Base-by-base conservation (phyloP, 2,888 invertebrate species). In the Selenia dentaria region DNA sequence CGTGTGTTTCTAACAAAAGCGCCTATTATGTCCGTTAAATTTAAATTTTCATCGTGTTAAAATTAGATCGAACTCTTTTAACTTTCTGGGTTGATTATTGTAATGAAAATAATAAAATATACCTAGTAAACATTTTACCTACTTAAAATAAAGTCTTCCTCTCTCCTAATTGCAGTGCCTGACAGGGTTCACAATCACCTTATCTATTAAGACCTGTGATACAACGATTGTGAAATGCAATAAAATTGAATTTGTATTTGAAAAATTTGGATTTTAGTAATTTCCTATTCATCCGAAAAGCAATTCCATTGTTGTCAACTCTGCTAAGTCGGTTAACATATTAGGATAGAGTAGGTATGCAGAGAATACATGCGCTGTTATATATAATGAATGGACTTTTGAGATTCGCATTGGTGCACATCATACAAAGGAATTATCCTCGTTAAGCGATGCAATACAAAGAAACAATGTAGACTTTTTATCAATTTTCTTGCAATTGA, bases 391-490 rank as follows among this genome's bases (percentile, higher is more conserved):
- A 73, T 68, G 64, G 59, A 63, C 64, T 64, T 56, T 45, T 53
- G 56, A 65, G 75, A 70, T 67, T 73, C 72, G 70, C 73, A 68
- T 73, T 68, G 70, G 54, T 73, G 72, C 62, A 57, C 62, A 49
- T 62, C 54, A 66, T 67, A 76, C 79, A 78, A 79, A 74, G 70
- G 70, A 73, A 73, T 70, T 62, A 65, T 71, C 68, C 77, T 70
- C 67, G 60, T 67, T 66, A 64, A 54, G 47, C 40, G 51, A 54
- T 51, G 55, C 57, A 59, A 62, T 62, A 54, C 56, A 62, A 57
- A 62, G 57, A 62, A 51, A 37, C 47, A 41, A 48, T 41, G 59
- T 53, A 66, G 64, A 69, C 50, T 53, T 57, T 59, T 50, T 52
- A 56, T 48, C 59, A 57, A 67, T 62, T 60, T 55, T 51, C 48